Evolutionary conservation across 2,797 vertebrate species (phyloP), one percentile per base, ranked within the genome.

Genomic region (Labeo calbasu): DNA sequence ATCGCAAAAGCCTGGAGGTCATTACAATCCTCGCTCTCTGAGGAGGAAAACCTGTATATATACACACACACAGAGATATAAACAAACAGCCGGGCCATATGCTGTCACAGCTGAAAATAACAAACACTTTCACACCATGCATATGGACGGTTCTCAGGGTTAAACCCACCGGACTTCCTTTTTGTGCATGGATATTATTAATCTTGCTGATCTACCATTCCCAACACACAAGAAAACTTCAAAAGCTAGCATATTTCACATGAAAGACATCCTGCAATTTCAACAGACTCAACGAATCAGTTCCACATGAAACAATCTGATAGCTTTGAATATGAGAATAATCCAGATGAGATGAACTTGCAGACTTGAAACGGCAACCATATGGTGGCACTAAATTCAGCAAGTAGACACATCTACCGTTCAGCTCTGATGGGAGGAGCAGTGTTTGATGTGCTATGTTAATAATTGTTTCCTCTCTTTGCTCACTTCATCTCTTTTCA

Each of bases 401-500:
- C 19, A 32, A 68, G 55, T 9, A 28, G 55, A 71, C 12, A 23
- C 55, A 80, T 75, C 50, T 57, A 53, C 13, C 32, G 21, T 59
- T 50, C 19, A 40, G 36, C 43, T 73, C 81, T 80, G 73, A 0
- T 5, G 14, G 61, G 32, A 87, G 73, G 72, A 76, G 25, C 69
- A 81, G 46, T 83, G 81, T 77, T 85, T 86, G 78, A 89, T 88
- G 79, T 72, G 23, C 14, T 6, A 2, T 78, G 55, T 85, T 89
- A 80, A 86, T 77, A 87, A 90, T 63, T 82, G 77, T 83, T 86
- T 85, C 81, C 66, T 80, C 40, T 68, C 69, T 69, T 71, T 84
- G 55, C 83, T 86, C 68, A 57, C 14, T 65, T 90, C 48, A 66
- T 80, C 59, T 88, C 71, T 68, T 81, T 89, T 91, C 81, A 88